Evolutionary conservation across 2,797 vertebrate genomes (phyloP), one percentile per base, ranked within the genome.

Genomic region (Pyrocephalus nanus): DNA sequence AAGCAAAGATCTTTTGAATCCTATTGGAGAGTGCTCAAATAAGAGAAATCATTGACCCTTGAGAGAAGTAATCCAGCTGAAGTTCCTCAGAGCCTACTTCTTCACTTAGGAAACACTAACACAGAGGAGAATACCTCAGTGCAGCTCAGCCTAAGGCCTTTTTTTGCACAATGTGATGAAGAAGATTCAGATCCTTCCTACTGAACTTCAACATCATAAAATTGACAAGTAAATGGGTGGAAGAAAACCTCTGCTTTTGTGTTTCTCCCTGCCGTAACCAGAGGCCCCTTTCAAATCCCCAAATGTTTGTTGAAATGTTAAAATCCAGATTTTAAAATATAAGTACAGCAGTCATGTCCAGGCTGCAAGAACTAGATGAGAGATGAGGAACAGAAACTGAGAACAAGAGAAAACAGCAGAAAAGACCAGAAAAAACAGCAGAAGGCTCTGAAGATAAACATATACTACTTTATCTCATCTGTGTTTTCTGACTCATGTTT

Each of bases 1-100:
- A 93, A 55, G 67, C 53, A 81, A 71, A 88, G 66, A 87, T 75
- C 73, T 95, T 90, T n/a, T 62, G 58, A 81, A 73, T 78, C 32
- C 67, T 57, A 15, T 54, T 88, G 70, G 77, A 94, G 76, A 50
- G 70, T 90, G 47, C 79, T 90, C 73, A 84, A 82, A 51, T 36
- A 77, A 67, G 36, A 92, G 54, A 92, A 92, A 51, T 50, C 77
- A 58, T 84, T 12, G 61, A 64, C 47, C 48, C 65, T 73, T 2
- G 14, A 76, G 60, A 87, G 64, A 79, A 53, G 47, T 91, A 91
- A 91, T 73, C 53, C 87, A 93, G 82, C 75, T 73, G 81, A 77
- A 74, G 48, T 18, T 87, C 57, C 89, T 85, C 17, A 34, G 65
- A 77, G 57, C 54, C 77, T 66, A 32, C 19, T 79, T 65, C 69